A percentile compares a stretch with the other conserved stretches of the same genome.
phyloP scores from a whole-genome alignment of 1,140 invertebrate genomes.

The Rhyzopertha dominica region DNA sequence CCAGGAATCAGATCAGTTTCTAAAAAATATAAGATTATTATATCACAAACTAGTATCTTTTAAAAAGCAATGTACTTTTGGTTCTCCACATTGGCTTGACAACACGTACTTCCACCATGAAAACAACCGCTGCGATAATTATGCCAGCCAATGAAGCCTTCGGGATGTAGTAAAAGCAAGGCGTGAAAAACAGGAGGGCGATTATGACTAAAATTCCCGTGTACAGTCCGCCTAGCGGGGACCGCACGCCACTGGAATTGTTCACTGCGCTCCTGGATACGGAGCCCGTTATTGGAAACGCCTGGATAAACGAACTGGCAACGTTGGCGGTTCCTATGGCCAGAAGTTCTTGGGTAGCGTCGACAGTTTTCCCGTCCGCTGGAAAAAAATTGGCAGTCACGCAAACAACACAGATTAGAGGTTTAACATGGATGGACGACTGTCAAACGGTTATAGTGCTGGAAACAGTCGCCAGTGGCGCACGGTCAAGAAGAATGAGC shows the following conservation, averaged over 20 bases:
- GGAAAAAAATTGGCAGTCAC: too few relatives aligned
- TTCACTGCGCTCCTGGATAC: conserved; percentile 84
- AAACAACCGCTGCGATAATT: conserved; percentile 77
- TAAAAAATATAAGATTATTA: too few relatives aligned
- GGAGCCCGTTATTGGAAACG: conserved; percentile 81
- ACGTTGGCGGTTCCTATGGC: conserved; percentile 79
- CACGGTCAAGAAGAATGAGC: too few relatives aligned
- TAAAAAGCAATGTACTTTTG: conserved; percentile 71
- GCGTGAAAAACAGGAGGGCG: conserved; percentile 73
- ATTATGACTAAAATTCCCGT: conserved; percentile 77
- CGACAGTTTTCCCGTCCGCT: conserved; percentile 72
- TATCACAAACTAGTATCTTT: too few relatives aligned
- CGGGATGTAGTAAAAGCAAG: conserved; percentile 78
- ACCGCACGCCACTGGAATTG: conserved; percentile 81
- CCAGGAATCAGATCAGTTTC: conserved; percentile 82
- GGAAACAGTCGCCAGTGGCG: too few relatives aligned
- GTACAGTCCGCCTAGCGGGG: conserved; percentile 78
- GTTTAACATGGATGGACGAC: too few relatives aligned
- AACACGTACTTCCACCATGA: conserved; percentile 77
- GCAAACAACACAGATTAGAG: too few relatives aligned
- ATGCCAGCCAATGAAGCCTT: conserved; percentile 73
- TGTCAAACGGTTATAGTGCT: too few relatives aligned
- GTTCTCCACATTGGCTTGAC: conserved; percentile 71
- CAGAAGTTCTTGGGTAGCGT: conserved; percentile 80
- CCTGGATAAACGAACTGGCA: conserved; percentile 79